phyloP scores from a whole-genome alignment of 2,113 vertebrate genomes.

The Ochotona princeps region DNA sequence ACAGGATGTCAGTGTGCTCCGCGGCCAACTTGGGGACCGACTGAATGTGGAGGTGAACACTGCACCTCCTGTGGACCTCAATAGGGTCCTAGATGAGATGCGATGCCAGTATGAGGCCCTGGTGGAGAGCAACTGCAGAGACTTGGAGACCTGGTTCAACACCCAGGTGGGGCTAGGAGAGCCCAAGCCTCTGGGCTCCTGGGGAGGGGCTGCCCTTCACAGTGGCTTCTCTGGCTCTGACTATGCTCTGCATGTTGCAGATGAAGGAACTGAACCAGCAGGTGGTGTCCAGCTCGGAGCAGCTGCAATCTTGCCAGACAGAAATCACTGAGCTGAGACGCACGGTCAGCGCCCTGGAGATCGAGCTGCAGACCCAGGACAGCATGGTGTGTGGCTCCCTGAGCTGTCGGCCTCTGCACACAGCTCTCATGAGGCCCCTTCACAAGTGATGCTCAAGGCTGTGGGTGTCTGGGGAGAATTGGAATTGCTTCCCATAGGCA shows the following conservation, averaged over 20 bases:
- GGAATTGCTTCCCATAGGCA: not conserved
- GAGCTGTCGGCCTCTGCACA: not conserved
- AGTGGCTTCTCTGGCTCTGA: slow-evolving; percentile 43
- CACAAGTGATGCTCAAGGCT: not conserved
- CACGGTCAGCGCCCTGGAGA: slow-evolving; percentile 83
- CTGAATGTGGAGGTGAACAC: slow-evolving; percentile 92
- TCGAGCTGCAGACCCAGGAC: slow-evolving; percentile 84
- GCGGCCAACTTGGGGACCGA: slow-evolving; percentile 90
- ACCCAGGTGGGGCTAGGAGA: slow-evolving; percentile 87
- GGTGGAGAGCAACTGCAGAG: slow-evolving; percentile 84
- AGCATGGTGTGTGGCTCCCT: slow-evolving; percentile 76
- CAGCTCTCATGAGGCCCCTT: accelerated
- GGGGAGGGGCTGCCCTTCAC: slow-evolving; percentile 77
- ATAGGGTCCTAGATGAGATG: slow-evolving; percentile 82
- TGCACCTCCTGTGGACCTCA: slow-evolving; percentile 85
- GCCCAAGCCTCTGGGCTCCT: slow-evolving; percentile 50
- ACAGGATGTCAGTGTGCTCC: slow-evolving; percentile 89
- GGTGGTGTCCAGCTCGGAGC: slow-evolving; percentile 81
- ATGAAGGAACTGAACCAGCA: slow-evolving; percentile 82
- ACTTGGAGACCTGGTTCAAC: slow-evolving; percentile 89
- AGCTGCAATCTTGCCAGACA: slow-evolving; percentile 79
- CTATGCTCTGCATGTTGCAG: slow-evolving; percentile 48
- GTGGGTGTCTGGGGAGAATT: not conserved
- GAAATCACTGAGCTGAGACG: slow-evolving; percentile 80
- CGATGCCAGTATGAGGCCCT: slow-evolving; percentile 89